phyloP scores from a whole-genome alignment of 2,797 vertebrate species.

The Sebastes baramenuke region DNA sequence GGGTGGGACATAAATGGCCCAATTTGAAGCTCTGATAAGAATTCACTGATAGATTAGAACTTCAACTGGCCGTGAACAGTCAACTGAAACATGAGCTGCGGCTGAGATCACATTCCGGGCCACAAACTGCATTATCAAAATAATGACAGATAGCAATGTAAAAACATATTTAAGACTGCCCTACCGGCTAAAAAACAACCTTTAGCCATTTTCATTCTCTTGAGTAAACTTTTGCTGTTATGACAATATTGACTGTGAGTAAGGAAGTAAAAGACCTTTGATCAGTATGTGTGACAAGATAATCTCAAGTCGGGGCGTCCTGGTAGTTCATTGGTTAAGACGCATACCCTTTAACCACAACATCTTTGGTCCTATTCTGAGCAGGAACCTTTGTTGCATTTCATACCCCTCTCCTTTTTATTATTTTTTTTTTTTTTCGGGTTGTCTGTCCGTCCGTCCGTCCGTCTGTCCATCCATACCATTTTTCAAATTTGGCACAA shows the following conservation, averaged over 20 bases:
- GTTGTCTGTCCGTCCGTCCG: no score
- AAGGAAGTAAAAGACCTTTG: not conserved
- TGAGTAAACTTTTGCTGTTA: not conserved
- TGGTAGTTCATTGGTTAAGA: no score
- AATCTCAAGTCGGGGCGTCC: fast-evolving
- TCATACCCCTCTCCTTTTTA: no score
- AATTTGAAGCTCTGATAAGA: constrained; percentile 51
- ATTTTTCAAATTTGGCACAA: no score
- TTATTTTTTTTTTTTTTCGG: no score
- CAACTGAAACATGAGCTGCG: constrained; percentile 11
- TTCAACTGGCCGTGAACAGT: constrained; percentile 2
- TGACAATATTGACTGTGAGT: not conserved
- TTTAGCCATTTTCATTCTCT: not conserved
- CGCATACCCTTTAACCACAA: not conserved
- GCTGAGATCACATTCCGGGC: constrained; percentile 3
- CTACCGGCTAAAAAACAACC: not conserved
- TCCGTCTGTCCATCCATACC: no score
- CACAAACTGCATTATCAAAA: not conserved
- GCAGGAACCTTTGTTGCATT: not conserved
- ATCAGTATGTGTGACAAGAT: not conserved
- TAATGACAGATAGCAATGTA: not conserved
- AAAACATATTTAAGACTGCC: not conserved
- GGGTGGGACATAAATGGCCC: constrained; percentile 42
- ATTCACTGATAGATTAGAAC: constrained; percentile 33
- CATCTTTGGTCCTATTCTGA: not conserved